phyloP scores from a whole-genome alignment of 2,113 vertebrate species.

The Litocranius walleri region DNA sequence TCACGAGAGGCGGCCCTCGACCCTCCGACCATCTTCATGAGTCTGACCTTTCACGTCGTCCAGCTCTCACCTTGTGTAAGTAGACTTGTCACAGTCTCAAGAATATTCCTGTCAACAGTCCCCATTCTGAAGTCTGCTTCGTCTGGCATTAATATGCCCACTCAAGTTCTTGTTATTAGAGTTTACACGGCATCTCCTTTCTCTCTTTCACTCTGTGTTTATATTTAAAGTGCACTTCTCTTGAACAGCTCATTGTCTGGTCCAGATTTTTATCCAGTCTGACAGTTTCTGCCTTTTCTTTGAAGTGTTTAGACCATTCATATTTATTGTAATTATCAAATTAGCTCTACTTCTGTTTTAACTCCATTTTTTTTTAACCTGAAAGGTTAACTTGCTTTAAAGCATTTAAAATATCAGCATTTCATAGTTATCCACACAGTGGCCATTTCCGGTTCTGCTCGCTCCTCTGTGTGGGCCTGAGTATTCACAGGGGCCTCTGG shows the following conservation, averaged over 20 bases:
- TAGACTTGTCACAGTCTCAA: background rate
- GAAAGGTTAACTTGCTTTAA: background rate
- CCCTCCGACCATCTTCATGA: fast-evolving
- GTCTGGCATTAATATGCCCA: background rate
- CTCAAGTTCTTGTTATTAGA: background rate
- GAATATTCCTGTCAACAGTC: too few relatives aligned
- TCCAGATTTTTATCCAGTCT: background rate
- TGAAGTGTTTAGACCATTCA: background rate
- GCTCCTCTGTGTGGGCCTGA: fast-evolving
- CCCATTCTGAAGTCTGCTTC: background rate
- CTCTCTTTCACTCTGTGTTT: background rate
- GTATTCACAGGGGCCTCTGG: fast-evolving
- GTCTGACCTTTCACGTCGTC: background rate
- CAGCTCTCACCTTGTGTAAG: background rate
- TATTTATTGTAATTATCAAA: background rate
- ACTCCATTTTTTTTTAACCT: background rate
- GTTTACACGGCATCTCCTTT: background rate
- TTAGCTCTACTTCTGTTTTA: background rate
- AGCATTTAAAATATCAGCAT: background rate
- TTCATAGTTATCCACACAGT: fast-evolving
- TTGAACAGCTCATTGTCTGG: background rate
- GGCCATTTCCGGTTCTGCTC: background rate
- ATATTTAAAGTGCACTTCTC: background rate
- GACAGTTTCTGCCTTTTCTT: background rate
- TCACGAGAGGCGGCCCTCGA: fast-evolving